These are phyloP conservation scores for Mustelus asterias DNA, from an alignment of 2,113 vertebrate species.

Conservation along the genomic window DNA sequence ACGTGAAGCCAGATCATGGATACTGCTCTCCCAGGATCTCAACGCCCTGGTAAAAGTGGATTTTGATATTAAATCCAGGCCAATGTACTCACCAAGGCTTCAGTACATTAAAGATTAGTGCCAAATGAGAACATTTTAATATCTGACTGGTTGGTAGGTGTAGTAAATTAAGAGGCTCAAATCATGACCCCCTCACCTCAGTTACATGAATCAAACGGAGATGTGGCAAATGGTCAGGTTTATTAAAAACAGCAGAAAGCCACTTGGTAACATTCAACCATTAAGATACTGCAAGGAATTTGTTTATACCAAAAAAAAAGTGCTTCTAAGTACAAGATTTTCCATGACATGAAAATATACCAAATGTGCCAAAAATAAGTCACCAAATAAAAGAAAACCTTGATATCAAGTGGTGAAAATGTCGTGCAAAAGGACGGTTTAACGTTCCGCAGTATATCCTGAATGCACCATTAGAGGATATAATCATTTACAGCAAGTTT, in stretches of 20 bases:
- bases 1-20: neutral
- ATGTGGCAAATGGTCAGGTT: no score
- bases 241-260: neutral
- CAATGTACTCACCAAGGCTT: no score
- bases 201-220: neutral
- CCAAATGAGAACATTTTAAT: neutral
- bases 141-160: neutral
- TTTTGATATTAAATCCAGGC: no score
- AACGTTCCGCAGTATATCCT: neutral
- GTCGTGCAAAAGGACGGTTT: neutral
- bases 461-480: neutral
- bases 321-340: neutral
- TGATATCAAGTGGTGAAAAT: neutral
- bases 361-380: neutral
- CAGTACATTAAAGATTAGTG: neutral
- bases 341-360: neutral
- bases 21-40: neutral
- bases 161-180: neutral
- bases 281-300: neutral
- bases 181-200: neutral
- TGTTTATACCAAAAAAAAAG: neutral
- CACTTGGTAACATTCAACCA: neutral
- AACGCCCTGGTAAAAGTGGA: neutral
- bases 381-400: neutral
- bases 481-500: no score